Evolutionary conservation across 2,113 vertebrate genomes (phyloP), one percentile per base, ranked within the genome.

Genomic region (Trochalopteron elliotii): DNA sequence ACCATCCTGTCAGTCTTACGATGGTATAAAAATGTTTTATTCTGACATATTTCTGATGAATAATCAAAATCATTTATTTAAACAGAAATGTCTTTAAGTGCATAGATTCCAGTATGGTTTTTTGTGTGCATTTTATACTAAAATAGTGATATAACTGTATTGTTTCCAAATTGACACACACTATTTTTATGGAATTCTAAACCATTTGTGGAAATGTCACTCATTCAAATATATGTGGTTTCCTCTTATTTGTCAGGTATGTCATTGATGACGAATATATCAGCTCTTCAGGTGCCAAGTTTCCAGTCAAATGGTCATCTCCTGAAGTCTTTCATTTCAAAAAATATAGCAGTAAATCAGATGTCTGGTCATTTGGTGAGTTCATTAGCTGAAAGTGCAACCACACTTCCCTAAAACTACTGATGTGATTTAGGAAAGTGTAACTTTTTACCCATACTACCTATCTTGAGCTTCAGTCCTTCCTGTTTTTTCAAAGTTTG

Each of bases 301-400:
- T 99, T 94, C 99, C 99, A 2, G 87, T 99, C 69, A 99, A 99
- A 95, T 99, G 99, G 99, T 99, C 98, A 67, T 98, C 99, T 37
- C 99, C 99, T 2, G 99, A 99, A 94, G 98, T 99, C 70, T 97
- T 99, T 24, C 98, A 99, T 95, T 99, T 98, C 97, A 98, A 98
- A 79, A 99, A 99, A 83, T 99, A 98, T 55, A 99, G 99, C 97
- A 99, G 97, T 97, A 99, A 99, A 95, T 99, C 99, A 7, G 99
- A 99, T 33, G 97, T 99, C 74, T 99, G 99, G 99, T 99, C 99
- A 45, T 99, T 98, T 56, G 99, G 99, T 99, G 87, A 98, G 98
- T 93, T 33, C 12, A 20, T 44, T 37, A 52, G 15, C 19, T 78
- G 14, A 81, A 93, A 30, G 15, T 40, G 23, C n/a, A 68, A 68